phyloP scores from a whole-genome alignment of 64 coral and sea anemone genomes.

The Porites australiensis region DNA sequence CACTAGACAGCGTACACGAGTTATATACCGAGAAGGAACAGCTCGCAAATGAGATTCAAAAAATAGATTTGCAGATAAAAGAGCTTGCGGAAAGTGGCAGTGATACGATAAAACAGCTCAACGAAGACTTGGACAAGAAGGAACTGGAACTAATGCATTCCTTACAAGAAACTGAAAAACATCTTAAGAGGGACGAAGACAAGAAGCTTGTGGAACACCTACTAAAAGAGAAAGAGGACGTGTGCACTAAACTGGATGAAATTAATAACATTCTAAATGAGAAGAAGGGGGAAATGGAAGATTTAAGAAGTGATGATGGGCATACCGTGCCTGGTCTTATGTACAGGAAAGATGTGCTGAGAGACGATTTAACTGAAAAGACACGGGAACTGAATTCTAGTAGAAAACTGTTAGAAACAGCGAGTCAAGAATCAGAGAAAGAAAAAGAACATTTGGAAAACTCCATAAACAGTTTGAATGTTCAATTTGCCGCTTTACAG shows the following conservation, averaged over 20 bases:
- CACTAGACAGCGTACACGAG: slow-evolving; percentile 27
- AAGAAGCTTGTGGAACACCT: slow-evolving; percentile 36
- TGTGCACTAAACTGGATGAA: slow-evolving; percentile 63
- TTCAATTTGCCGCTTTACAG: slow-evolving; percentile 9
- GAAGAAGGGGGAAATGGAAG: slow-evolving; percentile 12
- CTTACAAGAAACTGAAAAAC: slow-evolving; percentile 42
- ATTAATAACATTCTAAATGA: slow-evolving; percentile 58
- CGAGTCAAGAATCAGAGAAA: slow-evolving; percentile 9
- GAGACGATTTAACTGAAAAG: slow-evolving; percentile 55
- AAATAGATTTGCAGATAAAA: slow-evolving; percentile 34
- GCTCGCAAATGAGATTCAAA: slow-evolving; percentile 3
- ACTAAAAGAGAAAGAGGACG: slow-evolving; percentile 54
- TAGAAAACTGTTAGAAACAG: slow-evolving; percentile 49
- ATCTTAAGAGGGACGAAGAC: slow-evolving; percentile 26
- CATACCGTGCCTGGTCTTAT: slow-evolving; percentile 21
- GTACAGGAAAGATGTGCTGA: slow-evolving; percentile 28
- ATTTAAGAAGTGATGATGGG: neutral
- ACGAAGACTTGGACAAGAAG: slow-evolving; percentile 15
- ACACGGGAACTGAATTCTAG: slow-evolving; percentile 48
- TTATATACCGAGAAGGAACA: slow-evolving; percentile 38
- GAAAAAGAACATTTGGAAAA: neutral
- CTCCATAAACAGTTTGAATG: neutral
- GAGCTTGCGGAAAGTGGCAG: slow-evolving; percentile 2
- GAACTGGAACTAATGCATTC: slow-evolving; percentile 21
- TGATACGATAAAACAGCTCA: neutral